Conservation (phyloP, 2,888 invertebrate species). For the Ceratothoa steindachneri region DNA sequence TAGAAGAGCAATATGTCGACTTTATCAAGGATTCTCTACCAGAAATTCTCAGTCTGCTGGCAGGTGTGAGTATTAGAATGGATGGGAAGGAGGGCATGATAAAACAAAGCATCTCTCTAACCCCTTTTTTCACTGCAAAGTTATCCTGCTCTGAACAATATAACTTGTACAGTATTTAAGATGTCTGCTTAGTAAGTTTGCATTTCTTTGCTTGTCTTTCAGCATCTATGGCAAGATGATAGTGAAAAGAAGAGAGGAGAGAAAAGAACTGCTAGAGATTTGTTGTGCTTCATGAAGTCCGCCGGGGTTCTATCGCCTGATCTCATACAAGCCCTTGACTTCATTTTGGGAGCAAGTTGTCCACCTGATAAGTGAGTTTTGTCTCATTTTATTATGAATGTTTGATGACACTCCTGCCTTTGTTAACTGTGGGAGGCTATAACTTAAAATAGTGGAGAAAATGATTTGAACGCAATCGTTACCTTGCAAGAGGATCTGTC, state of each 20-base stretch:
- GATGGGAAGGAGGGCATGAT: neutral
- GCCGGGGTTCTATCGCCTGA: constrained; percentile 41
- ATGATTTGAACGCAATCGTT: too few species aligned
- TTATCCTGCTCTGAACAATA: too few species aligned
- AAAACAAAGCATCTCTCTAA: neutral
- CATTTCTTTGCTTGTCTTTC: too few species aligned
- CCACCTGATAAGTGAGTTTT: constrained; percentile 29
- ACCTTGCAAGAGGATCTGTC: too few species aligned
- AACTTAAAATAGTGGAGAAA: too few species aligned
- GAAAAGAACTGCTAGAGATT: constrained; percentile 32
- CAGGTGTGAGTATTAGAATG: constrained; percentile 32
- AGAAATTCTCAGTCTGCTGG: constrained; percentile 38
- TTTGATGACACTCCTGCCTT: too few species aligned
- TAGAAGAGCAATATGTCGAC: constrained; percentile 35
- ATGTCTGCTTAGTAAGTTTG: too few species aligned
- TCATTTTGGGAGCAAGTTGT: constrained; percentile 36
- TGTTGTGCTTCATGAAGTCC: constrained; percentile 43
- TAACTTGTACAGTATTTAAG: too few species aligned
- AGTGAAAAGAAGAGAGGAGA: constrained; percentile 35
- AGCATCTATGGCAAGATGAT: constrained; percentile 36
- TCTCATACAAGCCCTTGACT: constrained; percentile 30
- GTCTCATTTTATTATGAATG: too few species aligned
- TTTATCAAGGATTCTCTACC: constrained; percentile 43
- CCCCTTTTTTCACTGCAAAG: too few species aligned
- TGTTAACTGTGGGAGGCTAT: too few species aligned